Evolutionary conservation across 2,113 vertebrate species (phyloP), one percentile per base, ranked within the genome.

Genomic region (Egretta garzetta): DNA sequence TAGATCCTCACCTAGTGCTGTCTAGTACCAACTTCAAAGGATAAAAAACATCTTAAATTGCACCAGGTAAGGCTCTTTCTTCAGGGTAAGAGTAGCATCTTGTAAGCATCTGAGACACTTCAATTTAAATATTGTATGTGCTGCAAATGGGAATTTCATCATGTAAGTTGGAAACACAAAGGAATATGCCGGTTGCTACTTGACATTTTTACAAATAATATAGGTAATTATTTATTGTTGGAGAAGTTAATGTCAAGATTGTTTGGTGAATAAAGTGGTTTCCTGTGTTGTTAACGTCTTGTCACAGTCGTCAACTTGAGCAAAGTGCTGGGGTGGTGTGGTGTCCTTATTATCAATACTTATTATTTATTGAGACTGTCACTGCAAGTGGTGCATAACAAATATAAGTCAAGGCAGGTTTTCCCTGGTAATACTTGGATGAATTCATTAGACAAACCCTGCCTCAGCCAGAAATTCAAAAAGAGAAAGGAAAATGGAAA

Each of bases 181-280:
- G 41, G 63, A 53, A 95, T 88, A 37, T 23, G 10, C 27, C 68
- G 26, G 37, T 14, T 91, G 17, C 10, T 93, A 32, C 84, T 91
- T 72, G 92, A 92, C 50, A 85, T 21, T 86, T 81, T 53, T 45
- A 81, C 76, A 89, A 95, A 91, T 89, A 91, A 94, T 92, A 67
- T 60, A 94, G 9, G 18, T 60, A 75, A 74, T 91, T 95, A 77
- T 96, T 96, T 95, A 71, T 88, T 96, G n/a, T 58, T 75, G 72
- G 16, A 24, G 35, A 74, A 80, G 22, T 58, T 66, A 70, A 82
- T 83, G 88, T 77, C 39, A 43, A 27, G 52, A 67, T 41, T 89
- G 60, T 47, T 92, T 55, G 49, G 72, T 64, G 80, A 63, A 71
- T 96, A 90, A 96, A 97, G 88, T 95, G 86, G n/a, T 87, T 97